Conservation (phyloP, 2,888 invertebrate species). For the Eupithecia exiguata region DNA sequence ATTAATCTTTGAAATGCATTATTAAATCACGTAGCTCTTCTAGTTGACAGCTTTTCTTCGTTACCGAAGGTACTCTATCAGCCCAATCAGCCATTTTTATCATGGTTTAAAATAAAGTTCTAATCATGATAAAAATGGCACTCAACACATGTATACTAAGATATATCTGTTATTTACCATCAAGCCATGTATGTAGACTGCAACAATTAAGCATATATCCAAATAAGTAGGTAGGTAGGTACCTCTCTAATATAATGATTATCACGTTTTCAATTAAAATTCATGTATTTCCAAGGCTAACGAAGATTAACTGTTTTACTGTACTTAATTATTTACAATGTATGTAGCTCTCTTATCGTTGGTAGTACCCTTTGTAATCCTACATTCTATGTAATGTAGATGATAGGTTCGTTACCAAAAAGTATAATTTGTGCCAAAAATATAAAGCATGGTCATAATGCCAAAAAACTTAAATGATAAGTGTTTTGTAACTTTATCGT, state of each 20-base stretch:
- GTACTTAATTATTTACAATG: conserved; percentile 33
- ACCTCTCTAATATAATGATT: too few relatives aligned
- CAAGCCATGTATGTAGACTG: not conserved
- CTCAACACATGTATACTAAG: too few relatives aligned
- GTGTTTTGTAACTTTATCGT: conserved; percentile 67
- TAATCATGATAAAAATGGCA: too few relatives aligned
- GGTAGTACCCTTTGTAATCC: not conserved
- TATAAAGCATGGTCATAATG: conserved; percentile 25
- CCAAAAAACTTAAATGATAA: conserved; percentile 46
- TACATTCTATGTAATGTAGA: not conserved
- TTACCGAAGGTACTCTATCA: not conserved
- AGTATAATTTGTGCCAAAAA: conserved; percentile 60
- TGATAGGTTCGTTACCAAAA: conserved; percentile 24
- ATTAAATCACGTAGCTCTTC: not conserved
- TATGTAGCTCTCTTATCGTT: not conserved
- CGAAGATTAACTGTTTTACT: conserved; percentile 12
- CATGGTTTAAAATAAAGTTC: too few relatives aligned
- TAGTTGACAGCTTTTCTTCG: not conserved
- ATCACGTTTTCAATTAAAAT: not conserved
- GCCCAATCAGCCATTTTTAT: not conserved
- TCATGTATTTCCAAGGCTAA: not conserved
- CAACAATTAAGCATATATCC: not conserved
- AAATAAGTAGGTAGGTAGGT: not conserved
- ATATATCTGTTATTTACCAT: not conserved
- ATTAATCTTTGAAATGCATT: conserved; percentile 35